Evolutionary conservation across 2,888 invertebrate species (phyloP).

Genomic region (Octodonta nipae): DNA sequence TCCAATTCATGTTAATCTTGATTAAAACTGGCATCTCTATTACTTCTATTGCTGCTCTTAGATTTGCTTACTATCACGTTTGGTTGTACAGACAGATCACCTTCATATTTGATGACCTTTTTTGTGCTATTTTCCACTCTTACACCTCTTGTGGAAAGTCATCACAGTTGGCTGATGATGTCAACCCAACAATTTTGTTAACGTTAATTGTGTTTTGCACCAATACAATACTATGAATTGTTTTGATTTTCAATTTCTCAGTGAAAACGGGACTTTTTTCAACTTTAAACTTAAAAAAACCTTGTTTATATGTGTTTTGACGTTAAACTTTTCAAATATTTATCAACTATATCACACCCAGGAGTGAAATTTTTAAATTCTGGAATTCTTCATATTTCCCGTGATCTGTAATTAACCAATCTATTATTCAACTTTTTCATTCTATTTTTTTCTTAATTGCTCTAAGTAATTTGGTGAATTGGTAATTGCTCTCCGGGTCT

Average conservation of each 20-base stretch:
- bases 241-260: constrained; percentile 60
- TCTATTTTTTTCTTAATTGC: constrained; percentile 62
- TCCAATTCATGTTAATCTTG: constrained; percentile 31
- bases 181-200: constrained; percentile 90
- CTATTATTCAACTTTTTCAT: constrained; percentile 69
- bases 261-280: constrained; percentile 85
- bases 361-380: constrained; percentile 73
- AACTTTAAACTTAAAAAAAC: constrained; percentile 56
- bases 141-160: constrained; percentile 85
- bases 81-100: constrained; percentile 31
- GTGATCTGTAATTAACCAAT: constrained; percentile 79
- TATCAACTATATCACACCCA: constrained; percentile 84
- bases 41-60: constrained; percentile 24
- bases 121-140: constrained; percentile 76
- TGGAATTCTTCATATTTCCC: constrained; percentile 77
- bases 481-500: no score
- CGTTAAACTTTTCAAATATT: constrained; percentile 78
- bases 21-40: constrained; percentile 29
- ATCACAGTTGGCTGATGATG: constrained; percentile 82
- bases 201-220: constrained; percentile 76
- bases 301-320: constrained; percentile 76
- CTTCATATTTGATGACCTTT: constrained; percentile 33
- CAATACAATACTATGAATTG: constrained; percentile 81
- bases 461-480: constrained; percentile 81
- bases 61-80: constrained; percentile 22